Evolutionary conservation across 2,888 invertebrate species (phyloP).

Genomic region (Maniola hyperantus): DNA sequence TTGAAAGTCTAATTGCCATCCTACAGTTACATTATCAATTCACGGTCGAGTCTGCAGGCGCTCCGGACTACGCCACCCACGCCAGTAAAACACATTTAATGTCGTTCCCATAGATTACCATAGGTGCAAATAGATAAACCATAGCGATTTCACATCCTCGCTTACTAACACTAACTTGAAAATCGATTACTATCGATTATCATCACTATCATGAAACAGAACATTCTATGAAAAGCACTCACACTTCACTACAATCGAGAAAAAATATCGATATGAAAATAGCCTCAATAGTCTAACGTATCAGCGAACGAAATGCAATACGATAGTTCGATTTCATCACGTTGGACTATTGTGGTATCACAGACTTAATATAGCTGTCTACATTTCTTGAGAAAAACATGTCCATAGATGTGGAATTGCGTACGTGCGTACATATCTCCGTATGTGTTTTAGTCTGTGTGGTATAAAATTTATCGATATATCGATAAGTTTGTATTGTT

Average conservation of each 20-base stretch:
- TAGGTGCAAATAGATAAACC: conserved; percentile 28
- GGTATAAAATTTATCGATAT: conserved; percentile 4
- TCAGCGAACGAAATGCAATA: conserved; percentile 3
- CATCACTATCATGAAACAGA: conserved; percentile 29
- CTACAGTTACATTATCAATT: conserved; percentile 40
- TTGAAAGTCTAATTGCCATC: conserved; percentile 33
- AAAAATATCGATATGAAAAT: background rate
- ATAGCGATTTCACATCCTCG: conserved; percentile 48
- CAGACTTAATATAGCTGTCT: background rate
- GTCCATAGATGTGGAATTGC: background rate
- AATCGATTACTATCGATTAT: conserved; percentile 32
- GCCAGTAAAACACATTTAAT: conserved; percentile 39
- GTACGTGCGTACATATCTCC: background rate
- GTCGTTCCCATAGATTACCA: conserved; percentile 20
- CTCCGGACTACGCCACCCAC: conserved; percentile 35
- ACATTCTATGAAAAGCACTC: conserved; percentile 2
- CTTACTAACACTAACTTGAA: conserved; percentile 45
- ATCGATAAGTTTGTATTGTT: background rate
- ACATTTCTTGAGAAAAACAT: background rate
- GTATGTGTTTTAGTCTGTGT: background rate
- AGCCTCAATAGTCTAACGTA: background rate
- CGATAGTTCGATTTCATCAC: background rate
- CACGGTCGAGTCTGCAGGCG: conserved; percentile 39
- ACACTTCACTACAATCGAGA: background rate
- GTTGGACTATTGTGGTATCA: conserved; percentile 3